A percentile compares a stretch with the other conserved stretches of the same genome.
Evolutionary conservation across 1,140 invertebrate species (phyloP).

Genomic region (Caenorhabditis remanei): DNA sequence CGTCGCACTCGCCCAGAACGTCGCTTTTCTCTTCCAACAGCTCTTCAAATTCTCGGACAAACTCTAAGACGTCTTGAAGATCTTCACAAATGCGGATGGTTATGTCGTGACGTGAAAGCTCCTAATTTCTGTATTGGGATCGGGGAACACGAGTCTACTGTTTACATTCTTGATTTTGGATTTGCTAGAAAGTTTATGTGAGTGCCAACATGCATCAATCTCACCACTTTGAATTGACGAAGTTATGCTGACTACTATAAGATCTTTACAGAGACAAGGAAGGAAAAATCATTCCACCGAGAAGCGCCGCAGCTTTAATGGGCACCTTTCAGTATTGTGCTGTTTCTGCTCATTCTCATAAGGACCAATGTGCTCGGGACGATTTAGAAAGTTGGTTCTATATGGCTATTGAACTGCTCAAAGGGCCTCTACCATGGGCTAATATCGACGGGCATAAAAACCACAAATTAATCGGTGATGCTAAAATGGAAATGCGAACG

Average conservation of each 20-base stretch:
- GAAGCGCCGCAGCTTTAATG: constrained; percentile 67
- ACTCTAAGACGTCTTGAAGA: constrained; percentile 68
- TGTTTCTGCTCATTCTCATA: constrained; percentile 66
- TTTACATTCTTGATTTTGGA: constrained; percentile 73
- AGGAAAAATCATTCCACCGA: constrained; percentile 66
- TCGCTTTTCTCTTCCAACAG: constrained; percentile 66
- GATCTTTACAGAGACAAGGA: constrained; percentile 64
- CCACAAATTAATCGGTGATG: constrained; percentile 68
- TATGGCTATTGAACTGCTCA: constrained; percentile 67
- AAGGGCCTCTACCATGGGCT: constrained; percentile 69
- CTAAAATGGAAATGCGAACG: not conserved
- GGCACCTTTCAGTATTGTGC: constrained; percentile 72
- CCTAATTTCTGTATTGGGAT: constrained; percentile 71
- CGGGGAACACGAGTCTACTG: constrained; percentile 60
- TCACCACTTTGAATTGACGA: no score
- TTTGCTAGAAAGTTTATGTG: constrained; percentile 69
- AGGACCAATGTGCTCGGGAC: constrained; percentile 69
- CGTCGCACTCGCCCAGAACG: constrained; percentile 58
- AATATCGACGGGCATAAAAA: constrained; percentile 66
- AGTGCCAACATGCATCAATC: not conserved
- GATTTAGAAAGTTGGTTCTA: constrained; percentile 71
- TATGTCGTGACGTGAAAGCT: constrained; percentile 69
- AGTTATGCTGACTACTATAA: no score
- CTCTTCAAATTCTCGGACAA: constrained; percentile 65
- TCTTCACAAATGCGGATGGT: constrained; percentile 68